Percentiles rank a stretch among this genome's conserved stretches.
Conservation (phyloP, 2,113 vertebrate genomes). For the Mirza zaza region DNA sequence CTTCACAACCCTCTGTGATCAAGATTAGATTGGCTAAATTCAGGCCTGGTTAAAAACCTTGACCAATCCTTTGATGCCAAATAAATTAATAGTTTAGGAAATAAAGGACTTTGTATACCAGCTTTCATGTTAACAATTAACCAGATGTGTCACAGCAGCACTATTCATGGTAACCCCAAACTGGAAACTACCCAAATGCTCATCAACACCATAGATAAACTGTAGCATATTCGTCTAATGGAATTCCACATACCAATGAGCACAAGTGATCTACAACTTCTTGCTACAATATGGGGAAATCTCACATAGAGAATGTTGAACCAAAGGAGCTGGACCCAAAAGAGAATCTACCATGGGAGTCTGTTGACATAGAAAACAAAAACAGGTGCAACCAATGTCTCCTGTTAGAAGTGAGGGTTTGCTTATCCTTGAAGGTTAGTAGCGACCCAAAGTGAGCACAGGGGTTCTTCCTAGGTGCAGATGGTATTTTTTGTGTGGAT, state of each 20-base stretch:
- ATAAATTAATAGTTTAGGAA: background rate
- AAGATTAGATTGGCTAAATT: background rate
- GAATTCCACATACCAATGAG: background rate
- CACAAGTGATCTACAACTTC: background rate
- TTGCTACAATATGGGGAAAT: background rate
- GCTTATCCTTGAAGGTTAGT: background rate
- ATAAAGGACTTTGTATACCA: background rate
- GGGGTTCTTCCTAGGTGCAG: background rate
- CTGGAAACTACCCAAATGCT: background rate
- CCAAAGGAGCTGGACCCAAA: background rate
- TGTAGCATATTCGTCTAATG: background rate
- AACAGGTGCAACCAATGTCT: background rate
- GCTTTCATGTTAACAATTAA: background rate
- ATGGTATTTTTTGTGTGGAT: background rate
- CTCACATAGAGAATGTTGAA: background rate
- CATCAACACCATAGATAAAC: background rate
- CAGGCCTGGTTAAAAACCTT: background rate
- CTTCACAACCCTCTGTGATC: background rate
- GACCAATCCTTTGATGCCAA: background rate
- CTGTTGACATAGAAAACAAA: background rate
- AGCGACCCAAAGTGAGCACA: background rate
- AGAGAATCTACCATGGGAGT: background rate
- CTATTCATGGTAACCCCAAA: background rate
- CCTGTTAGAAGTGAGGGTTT: background rate
- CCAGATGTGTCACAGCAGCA: background rate